Conservation (phyloP, 1,140 invertebrate genomes). For the Lutraria rhynchaena region DNA sequence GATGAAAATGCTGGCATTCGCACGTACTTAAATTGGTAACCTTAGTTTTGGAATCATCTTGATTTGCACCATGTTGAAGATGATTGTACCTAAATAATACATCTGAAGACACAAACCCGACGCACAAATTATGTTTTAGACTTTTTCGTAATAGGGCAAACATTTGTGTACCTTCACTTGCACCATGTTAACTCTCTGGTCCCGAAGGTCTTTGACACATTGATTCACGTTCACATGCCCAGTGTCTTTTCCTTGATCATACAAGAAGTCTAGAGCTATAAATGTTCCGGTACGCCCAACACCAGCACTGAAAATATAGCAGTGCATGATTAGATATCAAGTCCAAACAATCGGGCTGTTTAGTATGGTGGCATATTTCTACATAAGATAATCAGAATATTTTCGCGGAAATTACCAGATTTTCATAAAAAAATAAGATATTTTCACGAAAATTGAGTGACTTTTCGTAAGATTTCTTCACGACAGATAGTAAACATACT, state of each 20-base stretch:
- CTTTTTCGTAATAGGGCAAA: background rate
- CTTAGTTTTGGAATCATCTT: no score
- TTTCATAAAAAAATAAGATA: no score
- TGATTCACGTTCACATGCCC: slow-evolving; percentile 57
- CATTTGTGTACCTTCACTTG: slow-evolving; percentile 55
- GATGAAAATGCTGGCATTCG: no score
- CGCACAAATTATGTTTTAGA: background rate
- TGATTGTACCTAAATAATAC: background rate
- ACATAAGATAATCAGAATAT: no score
- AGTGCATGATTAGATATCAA: background rate
- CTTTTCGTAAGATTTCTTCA: no score
- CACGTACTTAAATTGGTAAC: no score
- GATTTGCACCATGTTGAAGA: no score
- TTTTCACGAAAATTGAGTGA: no score
- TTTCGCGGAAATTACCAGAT: no score
- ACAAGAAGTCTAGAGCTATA: slow-evolving; percentile 73
- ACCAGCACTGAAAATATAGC: slow-evolving; percentile 69
- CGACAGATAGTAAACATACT: no score
- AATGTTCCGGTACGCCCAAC: slow-evolving; percentile 77
- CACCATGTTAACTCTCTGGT: slow-evolving; percentile 62
- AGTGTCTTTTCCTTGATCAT: slow-evolving; percentile 60
- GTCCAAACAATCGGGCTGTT: no score
- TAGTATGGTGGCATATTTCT: no score
- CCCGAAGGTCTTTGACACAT: slow-evolving; percentile 56
- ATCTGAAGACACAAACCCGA: background rate